Conservation (phyloP, 2,888 invertebrate species). For the Tortrix viridana region DNA sequence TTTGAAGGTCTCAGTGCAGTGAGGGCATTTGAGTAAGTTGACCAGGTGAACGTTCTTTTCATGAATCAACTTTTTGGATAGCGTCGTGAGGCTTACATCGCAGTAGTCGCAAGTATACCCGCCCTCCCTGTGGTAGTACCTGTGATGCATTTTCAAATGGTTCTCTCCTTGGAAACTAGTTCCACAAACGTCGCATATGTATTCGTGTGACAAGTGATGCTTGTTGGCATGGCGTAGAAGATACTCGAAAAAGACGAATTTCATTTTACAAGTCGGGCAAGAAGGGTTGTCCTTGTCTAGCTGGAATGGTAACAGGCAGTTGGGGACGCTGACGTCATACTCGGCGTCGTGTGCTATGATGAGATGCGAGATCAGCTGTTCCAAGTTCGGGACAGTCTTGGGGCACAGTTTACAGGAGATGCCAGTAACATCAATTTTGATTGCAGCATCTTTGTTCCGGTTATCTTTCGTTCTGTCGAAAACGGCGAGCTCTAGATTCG, state of each 20-base stretch:
- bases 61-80: slow-evolving; percentile 75
- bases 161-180: slow-evolving; percentile 79
- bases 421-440: slow-evolving; percentile 74
- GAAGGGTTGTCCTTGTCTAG: slow-evolving; percentile 70
- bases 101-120: slow-evolving; percentile 76
- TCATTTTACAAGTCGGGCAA: slow-evolving; percentile 72
- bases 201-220: slow-evolving; percentile 73
- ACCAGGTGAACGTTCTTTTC: slow-evolving; percentile 74
- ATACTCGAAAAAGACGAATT: slow-evolving; percentile 76
- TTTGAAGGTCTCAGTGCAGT: slow-evolving; percentile 75
- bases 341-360: slow-evolving; percentile 78
- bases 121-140: slow-evolving; percentile 75
- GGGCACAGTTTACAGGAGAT: slow-evolving; percentile 70
- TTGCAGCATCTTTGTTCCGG: slow-evolving; percentile 73
- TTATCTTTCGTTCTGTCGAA: slow-evolving; percentile 74
- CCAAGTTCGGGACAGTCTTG: slow-evolving; percentile 59
- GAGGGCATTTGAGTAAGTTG: slow-evolving; percentile 68
- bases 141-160: slow-evolving; percentile 76
- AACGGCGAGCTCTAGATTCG: slow-evolving; percentile 69
- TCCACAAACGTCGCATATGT: slow-evolving; percentile 77
- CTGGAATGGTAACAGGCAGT: slow-evolving; percentile 74
- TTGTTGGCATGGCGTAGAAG: slow-evolving; percentile 74
- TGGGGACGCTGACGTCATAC: slow-evolving; percentile 72
- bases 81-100: slow-evolving; percentile 73
- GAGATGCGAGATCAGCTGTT: slow-evolving; percentile 72